Conservation (phyloP, 2,888 invertebrate species). For the Drosophila borealis region DNA sequence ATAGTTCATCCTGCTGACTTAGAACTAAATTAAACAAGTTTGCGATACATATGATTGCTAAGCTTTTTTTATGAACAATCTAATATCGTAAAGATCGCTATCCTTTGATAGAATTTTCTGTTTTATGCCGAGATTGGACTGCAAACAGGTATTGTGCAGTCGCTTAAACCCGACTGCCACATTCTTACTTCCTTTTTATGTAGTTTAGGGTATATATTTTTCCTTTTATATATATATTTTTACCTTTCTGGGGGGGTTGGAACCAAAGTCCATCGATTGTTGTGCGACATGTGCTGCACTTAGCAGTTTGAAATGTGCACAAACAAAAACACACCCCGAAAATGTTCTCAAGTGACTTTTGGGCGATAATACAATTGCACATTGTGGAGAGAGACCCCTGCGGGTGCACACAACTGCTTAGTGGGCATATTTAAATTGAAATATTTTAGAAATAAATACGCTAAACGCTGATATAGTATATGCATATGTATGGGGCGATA, state of each 20-base stretch:
- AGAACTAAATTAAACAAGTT: too few species aligned
- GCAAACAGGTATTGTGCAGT: too few species aligned
- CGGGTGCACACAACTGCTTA: conserved; percentile 1
- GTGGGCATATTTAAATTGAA: not conserved
- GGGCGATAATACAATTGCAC: conserved; percentile 40
- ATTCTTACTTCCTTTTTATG: not conserved
- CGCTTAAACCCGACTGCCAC: too few species aligned
- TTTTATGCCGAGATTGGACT: too few species aligned
- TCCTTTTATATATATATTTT: too few species aligned
- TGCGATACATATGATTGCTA: too few species aligned
- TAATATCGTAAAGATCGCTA: too few species aligned
- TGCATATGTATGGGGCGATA: conserved; percentile 28
- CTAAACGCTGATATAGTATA: not conserved
- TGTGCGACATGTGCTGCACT: conserved; percentile 36
- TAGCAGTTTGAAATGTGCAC: conserved; percentile 10
- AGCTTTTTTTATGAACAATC: too few species aligned
- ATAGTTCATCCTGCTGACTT: too few species aligned
- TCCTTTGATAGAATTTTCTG: too few species aligned
- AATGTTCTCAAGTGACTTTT: conserved; percentile 31
- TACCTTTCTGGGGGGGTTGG: conserved; percentile 51
- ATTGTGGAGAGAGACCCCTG: conserved; percentile 18
- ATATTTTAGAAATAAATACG: not conserved
- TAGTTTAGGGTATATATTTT: conserved; percentile 1
- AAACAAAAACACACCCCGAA: conserved; percentile 36
- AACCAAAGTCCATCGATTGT: conserved; percentile 30